Conservation (phyloP, 2,888 invertebrate genomes). For the Phyto melanocephala region DNA sequence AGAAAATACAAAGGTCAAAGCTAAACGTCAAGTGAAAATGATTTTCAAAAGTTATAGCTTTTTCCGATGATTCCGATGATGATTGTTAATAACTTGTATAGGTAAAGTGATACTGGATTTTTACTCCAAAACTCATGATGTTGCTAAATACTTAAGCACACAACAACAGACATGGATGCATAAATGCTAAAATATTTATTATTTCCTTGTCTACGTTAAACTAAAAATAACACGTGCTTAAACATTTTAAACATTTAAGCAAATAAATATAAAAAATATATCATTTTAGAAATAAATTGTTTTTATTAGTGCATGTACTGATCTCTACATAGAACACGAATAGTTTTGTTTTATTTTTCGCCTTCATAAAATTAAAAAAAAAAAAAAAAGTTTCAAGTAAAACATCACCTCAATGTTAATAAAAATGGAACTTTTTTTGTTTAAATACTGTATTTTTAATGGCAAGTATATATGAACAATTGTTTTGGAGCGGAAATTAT, state of each 20-base stretch:
- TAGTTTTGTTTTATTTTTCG: neutral
- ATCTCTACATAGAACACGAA: slow-evolving; percentile 12
- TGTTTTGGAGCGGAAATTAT: neutral
- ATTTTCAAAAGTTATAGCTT: neutral
- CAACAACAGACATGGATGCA: neutral
- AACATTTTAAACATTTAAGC: slow-evolving; percentile 22
- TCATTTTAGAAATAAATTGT: slow-evolving; percentile 31
- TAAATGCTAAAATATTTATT: neutral
- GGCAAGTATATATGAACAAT: slow-evolving; percentile 6
- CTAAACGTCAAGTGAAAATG: too few species aligned
- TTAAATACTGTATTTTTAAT: neutral
- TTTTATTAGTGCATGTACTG: neutral
- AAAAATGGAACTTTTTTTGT: slow-evolving; percentile 4
- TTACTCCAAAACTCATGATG: neutral
- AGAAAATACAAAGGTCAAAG: too few species aligned
- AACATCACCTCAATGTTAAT: neutral
- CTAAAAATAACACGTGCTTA: slow-evolving; percentile 33
- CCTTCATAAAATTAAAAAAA: too few species aligned
- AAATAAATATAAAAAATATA: slow-evolving; percentile 41
- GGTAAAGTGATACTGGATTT: neutral
- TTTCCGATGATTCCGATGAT: neutral
- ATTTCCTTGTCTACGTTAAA: neutral
- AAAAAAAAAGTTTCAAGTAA: neutral
- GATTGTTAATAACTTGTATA: too few species aligned
- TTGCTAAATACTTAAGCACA: neutral